Percentiles rank a stretch among this genome's conserved stretches.
phyloP scores from a whole-genome alignment of 2,113 vertebrate genomes.

The Lepus americanus region DNA sequence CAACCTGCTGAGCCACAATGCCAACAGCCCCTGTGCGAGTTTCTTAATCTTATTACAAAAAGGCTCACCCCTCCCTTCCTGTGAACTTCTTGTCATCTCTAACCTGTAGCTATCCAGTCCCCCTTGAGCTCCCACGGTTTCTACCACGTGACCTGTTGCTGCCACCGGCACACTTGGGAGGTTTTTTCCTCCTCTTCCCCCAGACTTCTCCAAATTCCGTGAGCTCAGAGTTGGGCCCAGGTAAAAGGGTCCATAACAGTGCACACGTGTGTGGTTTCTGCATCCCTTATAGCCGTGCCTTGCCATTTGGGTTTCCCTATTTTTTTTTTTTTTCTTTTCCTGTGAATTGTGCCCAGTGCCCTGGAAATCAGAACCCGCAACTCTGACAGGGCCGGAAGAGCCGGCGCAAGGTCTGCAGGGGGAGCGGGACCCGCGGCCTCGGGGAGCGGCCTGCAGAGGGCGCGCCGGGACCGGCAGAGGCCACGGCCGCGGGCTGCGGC shows the following conservation, averaged over 20 bases:
- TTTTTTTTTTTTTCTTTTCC: background rate
- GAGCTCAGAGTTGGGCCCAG: background rate
- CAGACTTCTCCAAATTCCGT: background rate
- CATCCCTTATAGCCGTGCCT: background rate
- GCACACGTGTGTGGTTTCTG: background rate
- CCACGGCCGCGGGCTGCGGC: accelerated
- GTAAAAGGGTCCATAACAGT: background rate
- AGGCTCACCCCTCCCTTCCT: background rate
- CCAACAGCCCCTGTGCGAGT: background rate
- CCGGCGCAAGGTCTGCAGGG: background rate
- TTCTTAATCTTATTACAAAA: slow-evolving; percentile 36
- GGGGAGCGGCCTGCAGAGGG: slow-evolving; percentile 67
- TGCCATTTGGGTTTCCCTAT: background rate
- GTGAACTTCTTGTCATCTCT: background rate
- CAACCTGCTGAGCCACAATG: background rate
- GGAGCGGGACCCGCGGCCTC: background rate
- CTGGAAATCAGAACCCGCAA: background rate
- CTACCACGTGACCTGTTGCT: background rate
- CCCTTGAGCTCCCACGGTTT: background rate
- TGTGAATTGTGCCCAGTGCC: background rate
- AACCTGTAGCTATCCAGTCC: background rate
- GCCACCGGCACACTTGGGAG: background rate
- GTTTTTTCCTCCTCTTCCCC: background rate
- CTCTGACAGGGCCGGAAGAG: background rate
- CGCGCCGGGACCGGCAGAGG: slow-evolving; percentile 49